These are phyloP conservation scores for Orestias chungarensis DNA, from an alignment of 2,797 vertebrate genomes.

Conservation along the genomic window DNA sequence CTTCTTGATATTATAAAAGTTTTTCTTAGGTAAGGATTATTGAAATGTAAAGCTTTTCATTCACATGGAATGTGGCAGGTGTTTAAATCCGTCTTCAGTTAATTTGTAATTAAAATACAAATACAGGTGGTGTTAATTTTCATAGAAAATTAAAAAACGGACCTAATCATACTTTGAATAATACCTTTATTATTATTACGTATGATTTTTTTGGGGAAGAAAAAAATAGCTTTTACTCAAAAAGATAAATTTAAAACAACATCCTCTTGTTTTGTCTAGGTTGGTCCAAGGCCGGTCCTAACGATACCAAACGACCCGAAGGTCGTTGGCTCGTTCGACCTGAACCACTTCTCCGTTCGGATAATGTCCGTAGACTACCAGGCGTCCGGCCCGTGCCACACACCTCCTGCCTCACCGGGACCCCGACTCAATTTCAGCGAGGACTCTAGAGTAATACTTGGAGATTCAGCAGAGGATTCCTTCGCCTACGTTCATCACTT, in stretches of 20 bases:
- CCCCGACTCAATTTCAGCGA: slow-evolving; percentile 86
- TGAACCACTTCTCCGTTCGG: slow-evolving; percentile 95
- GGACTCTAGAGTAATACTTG: slow-evolving; percentile 93
- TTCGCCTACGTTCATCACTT: slow-evolving; percentile 95
- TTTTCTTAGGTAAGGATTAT: neutral
- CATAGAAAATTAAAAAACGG: neutral
- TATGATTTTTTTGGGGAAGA: neutral
- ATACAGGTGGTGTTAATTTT: neutral
- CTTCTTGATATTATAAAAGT: neutral
- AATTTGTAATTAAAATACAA: neutral
- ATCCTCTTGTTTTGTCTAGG: slow-evolving; percentile 46
- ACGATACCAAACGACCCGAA: slow-evolving; percentile 88
- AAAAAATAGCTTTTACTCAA: neutral
- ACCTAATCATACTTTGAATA: neutral
- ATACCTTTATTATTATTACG: no score
- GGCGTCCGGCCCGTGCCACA: slow-evolving; percentile 86
- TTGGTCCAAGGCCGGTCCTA: slow-evolving; percentile 89
- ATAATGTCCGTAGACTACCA: slow-evolving; percentile 99
- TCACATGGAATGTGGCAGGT: neutral
- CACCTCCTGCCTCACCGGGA: slow-evolving; percentile 24
- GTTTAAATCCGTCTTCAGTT: neutral
- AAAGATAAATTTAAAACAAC: neutral
- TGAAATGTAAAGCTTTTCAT: neutral
- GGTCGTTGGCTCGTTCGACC: slow-evolving; percentile 89
- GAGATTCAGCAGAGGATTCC: slow-evolving; percentile 89